Base-by-base conservation (phyloP, 2,113 vertebrate genomes). In the Acrocephalus kingi region DNA sequence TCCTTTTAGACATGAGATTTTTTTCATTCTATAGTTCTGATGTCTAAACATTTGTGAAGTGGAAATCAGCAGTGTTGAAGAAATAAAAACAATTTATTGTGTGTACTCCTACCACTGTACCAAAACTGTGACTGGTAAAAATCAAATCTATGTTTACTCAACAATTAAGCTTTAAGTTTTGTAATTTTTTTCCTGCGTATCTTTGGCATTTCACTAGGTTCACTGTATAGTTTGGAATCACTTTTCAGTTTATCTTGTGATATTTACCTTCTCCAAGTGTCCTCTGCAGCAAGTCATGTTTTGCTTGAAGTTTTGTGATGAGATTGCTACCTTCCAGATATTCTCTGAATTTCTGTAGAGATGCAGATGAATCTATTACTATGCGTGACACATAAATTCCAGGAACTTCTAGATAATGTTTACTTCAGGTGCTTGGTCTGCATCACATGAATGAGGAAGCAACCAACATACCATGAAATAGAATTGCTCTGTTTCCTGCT, bases 271-370 rank as follows among this genome's bases (percentile, higher is more conserved):
- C 99, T 95, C 99, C 99, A 0, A 99, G 98, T 3, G 98, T 99
- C 97, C 98, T 99, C 96, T 99, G 99, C 96, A 99, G 98, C 95
- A 99, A 97, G 97, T 99, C 99, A 78, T 99, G 99, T 97, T 99
- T 99, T 97, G 99, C 99, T 97, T 99, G 99, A 95, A 99, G 99
- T 94, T 99, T 99, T 91, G 99, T 99, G 98, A 99, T 99, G 95
- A 99, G 99, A 97, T 99, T 99, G 93, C 99, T 99, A 96, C 99
- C 99, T 97, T 99, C 99, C 94, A 99, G 98, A 98, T 99, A 99
- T 96, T 99, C 99, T 74, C 99, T 98, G 97, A 99, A 99, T 99
- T 99, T 99, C 99, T 99, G 98, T 94, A 97, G 97, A 98, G 97
- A 98, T 87, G 96, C 76, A 97, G 77, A 98, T 92, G 74, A 85